Conservation (phyloP, 2,113 vertebrate genomes). For the Microcebus griseorufus region DNA sequence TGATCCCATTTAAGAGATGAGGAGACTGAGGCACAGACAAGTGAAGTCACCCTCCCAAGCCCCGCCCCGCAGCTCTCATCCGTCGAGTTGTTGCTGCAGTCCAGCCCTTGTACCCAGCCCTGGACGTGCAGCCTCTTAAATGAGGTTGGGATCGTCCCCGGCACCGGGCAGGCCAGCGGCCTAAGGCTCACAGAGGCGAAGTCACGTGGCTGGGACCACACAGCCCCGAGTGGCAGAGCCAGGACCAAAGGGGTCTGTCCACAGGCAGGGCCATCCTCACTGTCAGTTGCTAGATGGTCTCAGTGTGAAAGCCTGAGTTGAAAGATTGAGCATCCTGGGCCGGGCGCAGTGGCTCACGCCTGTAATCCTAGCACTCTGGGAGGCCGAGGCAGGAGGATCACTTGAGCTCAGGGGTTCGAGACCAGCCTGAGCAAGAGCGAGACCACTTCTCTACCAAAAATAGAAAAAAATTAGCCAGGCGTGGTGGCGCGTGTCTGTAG, state of each 20-base stretch:
- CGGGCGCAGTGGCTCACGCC: fast-evolving
- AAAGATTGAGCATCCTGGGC: not conserved
- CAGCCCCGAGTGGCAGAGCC: not conserved
- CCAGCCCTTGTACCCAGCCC: not conserved
- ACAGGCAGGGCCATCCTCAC: not conserved
- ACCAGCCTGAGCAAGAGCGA: too few relatives aligned
- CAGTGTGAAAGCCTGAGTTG: not conserved
- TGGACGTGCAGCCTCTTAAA: not conserved
- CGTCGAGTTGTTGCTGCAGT: not conserved
- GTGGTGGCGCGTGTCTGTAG: too few relatives aligned
- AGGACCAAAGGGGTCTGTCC: not conserved
- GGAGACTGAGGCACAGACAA: not conserved
- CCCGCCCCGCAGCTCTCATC: not conserved
- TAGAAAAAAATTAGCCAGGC: too few relatives aligned
- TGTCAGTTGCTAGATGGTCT: not conserved
- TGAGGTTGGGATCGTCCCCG: not conserved
- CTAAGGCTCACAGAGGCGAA: not conserved
- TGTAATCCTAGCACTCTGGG: too few relatives aligned
- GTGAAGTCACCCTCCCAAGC: not conserved
- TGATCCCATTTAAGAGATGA: not conserved
- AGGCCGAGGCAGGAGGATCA: too few relatives aligned
- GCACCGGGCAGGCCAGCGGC: not conserved
- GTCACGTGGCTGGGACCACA: not conserved
- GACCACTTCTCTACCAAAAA: too few relatives aligned
- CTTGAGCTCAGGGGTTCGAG: too few relatives aligned